These are phyloP conservation scores for Entomobrya multifasciata DNA, from an alignment of 2,888 invertebrate species.

Conservation along the genomic window DNA sequence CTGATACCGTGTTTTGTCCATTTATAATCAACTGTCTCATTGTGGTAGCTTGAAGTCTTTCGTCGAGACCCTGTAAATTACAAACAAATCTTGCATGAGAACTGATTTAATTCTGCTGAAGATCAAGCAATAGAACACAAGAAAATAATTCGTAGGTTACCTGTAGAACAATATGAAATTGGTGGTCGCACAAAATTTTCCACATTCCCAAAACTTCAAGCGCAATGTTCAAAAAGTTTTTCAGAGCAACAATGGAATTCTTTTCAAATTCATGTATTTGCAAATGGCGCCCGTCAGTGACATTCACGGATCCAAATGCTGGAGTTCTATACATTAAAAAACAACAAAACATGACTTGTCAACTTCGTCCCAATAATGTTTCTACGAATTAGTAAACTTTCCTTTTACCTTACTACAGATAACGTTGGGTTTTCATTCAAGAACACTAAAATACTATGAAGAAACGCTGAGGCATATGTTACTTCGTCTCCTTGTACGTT, in stretches of 20 bases:
- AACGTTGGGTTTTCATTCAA: slow-evolving; percentile 77
- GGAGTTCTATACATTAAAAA: slow-evolving; percentile 24
- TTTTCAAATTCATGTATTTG: slow-evolving; percentile 75
- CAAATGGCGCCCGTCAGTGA: slow-evolving; percentile 59
- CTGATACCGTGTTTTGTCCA: slow-evolving; percentile 88
- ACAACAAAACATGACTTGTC: background rate
- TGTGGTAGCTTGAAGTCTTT: slow-evolving; percentile 84
- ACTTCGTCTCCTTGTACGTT: slow-evolving; percentile 78
- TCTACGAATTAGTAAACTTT: background rate
- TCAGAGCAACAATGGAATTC: slow-evolving; percentile 89
- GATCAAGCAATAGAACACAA: too few relatives aligned
- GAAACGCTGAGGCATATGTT: slow-evolving; percentile 77
- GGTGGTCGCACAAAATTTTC: slow-evolving; percentile 95
- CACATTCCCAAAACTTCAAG: slow-evolving; percentile 96
- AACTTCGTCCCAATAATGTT: background rate
- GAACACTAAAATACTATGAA: slow-evolving; percentile 76
- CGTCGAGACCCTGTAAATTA: slow-evolving; percentile 84
- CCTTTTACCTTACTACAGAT: slow-evolving; percentile 74
- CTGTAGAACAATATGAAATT: slow-evolving; percentile 87
- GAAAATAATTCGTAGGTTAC: too few relatives aligned
- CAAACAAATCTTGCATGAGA: too few relatives aligned
- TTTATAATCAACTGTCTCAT: slow-evolving; percentile 89
- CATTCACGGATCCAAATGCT: slow-evolving; percentile 52
- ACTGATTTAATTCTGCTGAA: too few relatives aligned
- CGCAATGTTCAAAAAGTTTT: slow-evolving; percentile 88